Evolutionary conservation across 2,888 invertebrate genomes (phyloP), one percentile per base, ranked within the genome.

Genomic region (Argyresthia goedartella): DNA sequence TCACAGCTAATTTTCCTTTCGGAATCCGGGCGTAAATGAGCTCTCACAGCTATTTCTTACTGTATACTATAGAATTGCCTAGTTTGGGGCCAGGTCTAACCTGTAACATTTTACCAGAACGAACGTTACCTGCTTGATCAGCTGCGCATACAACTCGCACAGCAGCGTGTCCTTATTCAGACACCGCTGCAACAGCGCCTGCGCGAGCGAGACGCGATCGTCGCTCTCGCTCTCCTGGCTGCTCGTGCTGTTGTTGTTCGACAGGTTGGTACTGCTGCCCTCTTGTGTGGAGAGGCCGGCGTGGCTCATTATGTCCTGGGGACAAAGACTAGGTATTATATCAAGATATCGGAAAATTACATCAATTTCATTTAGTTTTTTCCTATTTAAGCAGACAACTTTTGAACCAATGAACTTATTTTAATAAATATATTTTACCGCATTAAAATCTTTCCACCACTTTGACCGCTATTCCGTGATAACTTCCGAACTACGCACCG

Each of bases 61-160:
- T n/a, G n/a, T n/a, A n/a, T n/a, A n/a, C n/a, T n/a, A n/a, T n/a
- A n/a, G n/a, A n/a, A n/a, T n/a, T n/a, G n/a, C n/a, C n/a, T n/a
- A n/a, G n/a, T n/a, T n/a, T n/a, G n/a, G n/a, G n/a, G n/a, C n/a
- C n/a, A n/a, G n/a, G n/a, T 25, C 25, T 25, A 2, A 4, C 6
- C 25, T 25, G 39, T n/a, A 8, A 3, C 39, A 36, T 9, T 9
- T n/a, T n/a, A n/a, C 39, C 39, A 39, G 2, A 39, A 10, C 9
- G 8, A 41, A 50, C 56, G 25, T 50, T 16, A 80, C 87, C 81
- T 95, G 95, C 73, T 97, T 98, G 54, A 97, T 93, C 43, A 98
- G 89, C 72, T 97, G 97, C 60, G 97, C 89, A 73, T 96, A 97
- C 53, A 97, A 87, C 77, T 98, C 98, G 67, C 95, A 95, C 6